Base-by-base conservation (phyloP, 2,113 vertebrate species). In the Hippoglossus stenolepis region DNA sequence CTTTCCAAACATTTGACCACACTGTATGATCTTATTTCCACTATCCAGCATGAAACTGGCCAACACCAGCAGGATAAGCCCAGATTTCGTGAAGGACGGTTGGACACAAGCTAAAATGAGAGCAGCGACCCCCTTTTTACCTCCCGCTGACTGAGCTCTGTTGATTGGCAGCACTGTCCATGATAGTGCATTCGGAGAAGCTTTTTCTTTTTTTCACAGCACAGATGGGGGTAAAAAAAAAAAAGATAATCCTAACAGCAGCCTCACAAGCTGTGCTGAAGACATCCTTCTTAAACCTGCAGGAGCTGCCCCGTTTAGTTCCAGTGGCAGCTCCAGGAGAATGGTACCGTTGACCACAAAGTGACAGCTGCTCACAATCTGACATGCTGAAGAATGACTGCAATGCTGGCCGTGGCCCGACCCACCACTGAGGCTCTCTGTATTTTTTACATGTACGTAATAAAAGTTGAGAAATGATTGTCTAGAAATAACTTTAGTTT, bases 91-190 rank as follows among this genome's bases (percentile, higher is more conserved):
- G 61, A 74, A 75, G 73, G 70, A 73, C 28, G 20, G 59, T 1
- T 8, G 79, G 72, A 85, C 63, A 77, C 70, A 74, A 84, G 67
- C 43, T 17, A 23, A 83, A 77, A 47, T 61, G 65, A 79, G 67
- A 85, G 40, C 12, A 43, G 40, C 40, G 77, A 83, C 56, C 68
- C 65, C 77, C 84, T 83, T 83, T 82, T 69, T 70, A 72, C 58
- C 82, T 80, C 75, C 80, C 8, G 45, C 71, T 85, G 86, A 85
- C 82, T 80, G 75, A 87, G 74, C 64, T 73, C 80, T 91, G 91
- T 93, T 91, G 92, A 94, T 91, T 88, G 88, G 85, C 83, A 85
- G 81, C 63, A 65, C 79, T 74, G 87, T 88, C 77, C 89, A 83
- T 28, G 65, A 81, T 78, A 80, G 83, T 69, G 69, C 86, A 85